Evolutionary conservation across 1,140 invertebrate species (phyloP), one percentile per base, ranked within the genome.

Genomic region (Aphelenchoides fujianensis): DNA sequence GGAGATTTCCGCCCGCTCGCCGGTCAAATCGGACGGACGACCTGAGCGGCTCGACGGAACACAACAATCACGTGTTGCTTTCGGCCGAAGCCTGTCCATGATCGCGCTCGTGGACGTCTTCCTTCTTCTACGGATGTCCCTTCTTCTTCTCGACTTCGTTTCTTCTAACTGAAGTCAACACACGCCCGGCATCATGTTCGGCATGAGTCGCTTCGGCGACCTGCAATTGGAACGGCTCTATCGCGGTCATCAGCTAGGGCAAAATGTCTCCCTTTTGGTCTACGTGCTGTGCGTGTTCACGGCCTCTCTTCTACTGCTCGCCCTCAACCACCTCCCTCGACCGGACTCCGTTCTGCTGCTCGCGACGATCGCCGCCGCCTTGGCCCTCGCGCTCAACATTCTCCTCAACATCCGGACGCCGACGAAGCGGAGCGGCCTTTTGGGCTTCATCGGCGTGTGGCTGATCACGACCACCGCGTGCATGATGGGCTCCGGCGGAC

Each of bases 131-230:
- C 41, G 41, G 41, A 48, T 16, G 41, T 23, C 41, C 23, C 23
- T 48, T 48, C 12, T 48, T 48, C 41, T 48, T 16, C 23, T 48
- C 12, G 12, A 12, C 41, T 12, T 16, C 12, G 41, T 12, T 12
- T 48, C 41, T 48, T 12, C 41, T 48, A 48, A 61, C 30, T n/a
- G 27, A 19, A n/a, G 36, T 61, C 31, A 2, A 31, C n/a, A 61
- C n/a, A n/a, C 31, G 27, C n/a, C 53, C 2, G 3, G 31, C 61
- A 59, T 28, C 16, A 72, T 72, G 70, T 72, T 73, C 19, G 52
- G 55, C 35, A 35, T 63, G 31, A 37, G 75, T 2, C 52, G 68
- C 1, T 78, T 78, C 37, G 75, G 79, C 36, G 79, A 81, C 59
- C 19, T 59, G 5, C 62, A 77, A 27, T 59, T 78, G 59, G 76